Base-by-base conservation (phyloP, 2,113 vertebrate species). In the Apistogramma diplotaenia region DNA sequence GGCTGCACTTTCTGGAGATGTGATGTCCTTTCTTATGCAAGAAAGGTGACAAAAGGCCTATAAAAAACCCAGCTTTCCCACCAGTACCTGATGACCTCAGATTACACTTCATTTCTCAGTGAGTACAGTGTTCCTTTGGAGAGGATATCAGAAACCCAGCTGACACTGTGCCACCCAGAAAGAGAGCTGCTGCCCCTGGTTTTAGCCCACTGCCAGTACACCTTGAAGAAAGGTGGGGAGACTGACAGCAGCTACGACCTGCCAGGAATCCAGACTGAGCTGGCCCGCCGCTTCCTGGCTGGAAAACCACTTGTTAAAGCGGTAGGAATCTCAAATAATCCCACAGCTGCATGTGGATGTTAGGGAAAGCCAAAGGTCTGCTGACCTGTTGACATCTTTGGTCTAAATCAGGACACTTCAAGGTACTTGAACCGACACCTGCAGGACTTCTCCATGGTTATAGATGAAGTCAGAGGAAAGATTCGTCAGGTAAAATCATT, bases 131-230 rank as follows among this genome's bases (percentile, higher is more conserved):
- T 95, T 29, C 76, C 85, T 18, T 33, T 95, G 33, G 93, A 91
- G 13, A 84, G 23, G 3, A 57, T 94, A 11, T 94, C 92, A 49
- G 91, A 95, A 31, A 93, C 89, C 25, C 94, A 95, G 85, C 88
- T 96, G 62, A 91, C 90, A 13, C 78, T 94, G 65, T 95, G 95
- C 59, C 83, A 94, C 87, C 94, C 95, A 1, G 95, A 96, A 15
- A 83, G 79, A 46, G 92, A 95, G 76, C 88, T 96, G 83, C 90
- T 96, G 3, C 95, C 95, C 18, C 85, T 96, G 46, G 92, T 95
- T 72, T 72, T 95, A n/a, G 74, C 93, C 2, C 90, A 95, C 88
- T 94, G 95, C 73, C 93, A 95, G 35, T 95, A 96, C 91, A 94
- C 91, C 0, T 51, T 96, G 74, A 85, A 85, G 86, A 94, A 88